Conservation (phyloP, 2,797 vertebrate species). For the Dendrocincla tyrannina region DNA sequence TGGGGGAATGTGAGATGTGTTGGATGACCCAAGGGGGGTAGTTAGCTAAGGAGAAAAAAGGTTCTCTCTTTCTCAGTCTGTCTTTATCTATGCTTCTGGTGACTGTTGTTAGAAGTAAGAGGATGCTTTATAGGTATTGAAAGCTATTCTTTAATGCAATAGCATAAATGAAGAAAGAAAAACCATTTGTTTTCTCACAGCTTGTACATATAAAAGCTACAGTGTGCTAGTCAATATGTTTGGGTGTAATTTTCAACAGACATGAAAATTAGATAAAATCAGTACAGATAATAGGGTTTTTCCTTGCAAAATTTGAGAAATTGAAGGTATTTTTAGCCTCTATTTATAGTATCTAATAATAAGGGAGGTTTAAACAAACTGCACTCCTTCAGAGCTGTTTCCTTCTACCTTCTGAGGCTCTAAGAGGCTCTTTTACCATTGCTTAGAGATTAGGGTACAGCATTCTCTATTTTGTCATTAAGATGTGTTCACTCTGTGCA, state of each 20-base stretch:
- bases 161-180: not conserved
- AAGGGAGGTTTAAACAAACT: not conserved
- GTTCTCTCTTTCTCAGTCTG: not conserved
- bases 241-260: not conserved
- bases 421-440: not conserved
- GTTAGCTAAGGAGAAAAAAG: not conserved
- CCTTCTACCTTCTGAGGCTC: not conserved
- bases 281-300: not conserved
- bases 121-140: not conserved
- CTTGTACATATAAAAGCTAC: not conserved
- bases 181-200: not conserved
- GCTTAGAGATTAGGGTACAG: not conserved
- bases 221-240: not conserved
- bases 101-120: not conserved
- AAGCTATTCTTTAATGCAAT: not conserved
- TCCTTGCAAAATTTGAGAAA: not conserved
- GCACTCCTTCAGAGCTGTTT: not conserved
- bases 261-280: not conserved
- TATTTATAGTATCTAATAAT: not conserved
- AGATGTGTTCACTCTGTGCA: fast-evolving
- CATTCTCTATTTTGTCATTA: not conserved
- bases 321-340: not conserved
- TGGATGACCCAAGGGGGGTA: not conserved
- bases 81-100: not conserved
- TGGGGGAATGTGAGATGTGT: not conserved